Evolutionary conservation across 2,797 vertebrate genomes (phyloP).

Genomic region (Eidolon dupreanum): DNA sequence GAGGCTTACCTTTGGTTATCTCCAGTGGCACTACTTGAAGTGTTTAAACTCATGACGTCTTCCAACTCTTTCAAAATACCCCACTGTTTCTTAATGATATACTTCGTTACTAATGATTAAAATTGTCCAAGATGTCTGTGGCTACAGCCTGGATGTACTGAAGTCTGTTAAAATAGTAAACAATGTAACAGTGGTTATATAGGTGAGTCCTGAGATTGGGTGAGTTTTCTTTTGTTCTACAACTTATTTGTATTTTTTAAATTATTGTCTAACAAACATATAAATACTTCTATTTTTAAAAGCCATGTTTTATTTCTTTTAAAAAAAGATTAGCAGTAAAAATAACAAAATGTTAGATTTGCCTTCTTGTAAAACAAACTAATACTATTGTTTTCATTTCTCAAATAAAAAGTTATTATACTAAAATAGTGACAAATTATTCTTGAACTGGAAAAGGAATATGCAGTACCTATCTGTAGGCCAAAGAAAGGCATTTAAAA

Average conservation of each 20-base stretch:
- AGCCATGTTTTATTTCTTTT: not conserved
- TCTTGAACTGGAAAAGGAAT: not conserved
- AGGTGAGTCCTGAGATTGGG: not conserved
- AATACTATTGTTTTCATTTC: constrained; percentile 22
- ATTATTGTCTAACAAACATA: not conserved
- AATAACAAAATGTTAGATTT: not conserved
- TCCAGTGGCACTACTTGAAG: constrained; percentile 50
- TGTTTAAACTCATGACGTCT: constrained; percentile 68
- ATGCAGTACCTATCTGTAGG: not conserved
- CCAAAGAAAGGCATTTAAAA: not conserved
- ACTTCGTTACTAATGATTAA: constrained; percentile 45
- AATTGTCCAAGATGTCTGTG: constrained; percentile 47
- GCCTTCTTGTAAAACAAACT: not conserved
- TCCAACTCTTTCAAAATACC: constrained; percentile 59
- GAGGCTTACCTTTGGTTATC: constrained; percentile 75
- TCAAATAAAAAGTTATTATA: not conserved
- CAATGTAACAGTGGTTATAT: constrained; percentile 20
- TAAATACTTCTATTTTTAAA: constrained; percentile 16
- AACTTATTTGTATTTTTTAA: not conserved
- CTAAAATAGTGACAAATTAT: constrained; percentile 17
- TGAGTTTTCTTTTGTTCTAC: constrained; percentile 20
- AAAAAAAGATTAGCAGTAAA: not conserved
- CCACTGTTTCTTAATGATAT: constrained; percentile 27
- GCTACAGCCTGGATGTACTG: not conserved
- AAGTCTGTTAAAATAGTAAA: constrained; percentile 72